Evolutionary conservation across 2,113 vertebrate genomes (phyloP).

Genomic region (Eudyptes chrysolophus): DNA sequence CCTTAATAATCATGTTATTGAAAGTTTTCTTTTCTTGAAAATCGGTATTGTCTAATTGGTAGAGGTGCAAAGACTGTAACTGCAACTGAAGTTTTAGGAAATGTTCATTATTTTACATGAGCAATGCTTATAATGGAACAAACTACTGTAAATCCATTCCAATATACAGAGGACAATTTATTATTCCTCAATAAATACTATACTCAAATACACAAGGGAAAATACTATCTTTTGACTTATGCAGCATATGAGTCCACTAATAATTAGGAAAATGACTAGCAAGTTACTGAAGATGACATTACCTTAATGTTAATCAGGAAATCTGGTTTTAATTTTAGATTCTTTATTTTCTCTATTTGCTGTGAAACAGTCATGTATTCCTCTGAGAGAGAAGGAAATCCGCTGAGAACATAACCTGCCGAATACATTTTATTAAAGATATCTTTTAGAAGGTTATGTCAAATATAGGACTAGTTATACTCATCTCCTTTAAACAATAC

Average conservation of each 20-base stretch:
- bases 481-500: not conserved
- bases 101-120: not conserved
- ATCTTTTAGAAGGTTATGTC: conserved; percentile 30
- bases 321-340: conserved; percentile 84
- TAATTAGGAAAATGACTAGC: not conserved
- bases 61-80: not conserved
- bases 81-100: not conserved
- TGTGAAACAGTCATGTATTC: conserved; percentile 78
- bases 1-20: not conserved
- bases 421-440: not conserved
- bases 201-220: not conserved
- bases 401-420: conserved; percentile 91
- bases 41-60: not conserved
- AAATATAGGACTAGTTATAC: not conserved
- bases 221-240: not conserved
- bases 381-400: conserved; percentile 85
- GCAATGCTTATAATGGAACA: not conserved
- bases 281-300: not conserved
- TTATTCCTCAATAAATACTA: not conserved
- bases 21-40: not conserved
- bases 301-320: conserved; percentile 97
- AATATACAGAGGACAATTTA: not conserved
- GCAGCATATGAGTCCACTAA: not conserved
- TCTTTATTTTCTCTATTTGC: conserved; percentile 87
- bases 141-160: not conserved